Conservation (phyloP, 2,888 invertebrate species). For the Heteropelma amictum region DNA sequence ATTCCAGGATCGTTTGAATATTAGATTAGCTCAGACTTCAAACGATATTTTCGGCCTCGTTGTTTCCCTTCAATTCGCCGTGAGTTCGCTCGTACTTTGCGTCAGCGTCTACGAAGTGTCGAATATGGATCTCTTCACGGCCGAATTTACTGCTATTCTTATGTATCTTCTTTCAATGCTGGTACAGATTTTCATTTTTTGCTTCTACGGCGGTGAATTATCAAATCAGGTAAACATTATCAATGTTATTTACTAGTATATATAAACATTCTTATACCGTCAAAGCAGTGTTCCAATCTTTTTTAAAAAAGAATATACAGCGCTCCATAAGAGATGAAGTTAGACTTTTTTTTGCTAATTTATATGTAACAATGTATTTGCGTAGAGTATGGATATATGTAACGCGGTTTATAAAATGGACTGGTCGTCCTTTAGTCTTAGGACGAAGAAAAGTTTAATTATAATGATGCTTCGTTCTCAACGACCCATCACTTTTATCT, state of each 20-base stretch:
- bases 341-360: too few species aligned
- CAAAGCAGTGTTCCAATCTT: too few species aligned
- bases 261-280: background rate
- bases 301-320: too few species aligned
- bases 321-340: too few species aligned
- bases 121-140: constrained; percentile 49
- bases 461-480: constrained; percentile 56
- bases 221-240: constrained; percentile 17
- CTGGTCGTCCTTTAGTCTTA: constrained; percentile 54
- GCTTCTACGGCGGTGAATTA: constrained; percentile 52
- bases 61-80: constrained; percentile 55
- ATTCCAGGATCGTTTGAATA: background rate
- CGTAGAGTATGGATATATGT: constrained; percentile 57
- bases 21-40: constrained; percentile 24
- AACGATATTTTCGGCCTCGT: constrained; percentile 56
- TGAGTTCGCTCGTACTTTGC: constrained; percentile 59
- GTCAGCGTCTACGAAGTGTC: constrained; percentile 60
- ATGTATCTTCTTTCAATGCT: constrained; percentile 59
- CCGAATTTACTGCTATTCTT: constrained; percentile 46
- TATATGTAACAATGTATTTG: background rate
- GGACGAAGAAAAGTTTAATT: constrained; percentile 55
- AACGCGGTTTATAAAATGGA: constrained; percentile 61
- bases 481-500: constrained; percentile 57
- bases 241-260: too few species aligned
- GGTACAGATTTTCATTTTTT: constrained; percentile 59